Conservation (phyloP, 64 coral and sea anemone species). For the Stylophora pistillata region DNA sequence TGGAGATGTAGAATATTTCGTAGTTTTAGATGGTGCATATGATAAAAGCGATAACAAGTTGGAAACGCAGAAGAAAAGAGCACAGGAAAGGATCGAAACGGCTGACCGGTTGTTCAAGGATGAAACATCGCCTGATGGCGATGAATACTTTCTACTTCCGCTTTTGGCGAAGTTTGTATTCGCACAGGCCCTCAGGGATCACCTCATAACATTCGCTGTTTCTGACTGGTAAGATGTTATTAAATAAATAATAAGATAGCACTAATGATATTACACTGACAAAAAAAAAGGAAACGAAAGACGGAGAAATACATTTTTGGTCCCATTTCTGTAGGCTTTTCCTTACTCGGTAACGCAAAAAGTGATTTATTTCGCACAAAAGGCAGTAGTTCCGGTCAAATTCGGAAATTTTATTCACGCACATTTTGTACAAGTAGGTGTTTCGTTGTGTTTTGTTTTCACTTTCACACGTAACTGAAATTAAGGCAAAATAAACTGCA, state of each 20-base stretch:
- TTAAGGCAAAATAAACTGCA: too few species aligned
- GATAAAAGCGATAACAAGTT: slow-evolving; percentile 68
- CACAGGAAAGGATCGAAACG: slow-evolving; percentile 19
- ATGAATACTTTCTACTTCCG: slow-evolving; percentile 27
- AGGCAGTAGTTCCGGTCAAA: too few species aligned
- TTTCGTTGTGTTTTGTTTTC: too few species aligned
- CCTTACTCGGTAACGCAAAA: too few species aligned
- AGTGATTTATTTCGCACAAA: too few species aligned
- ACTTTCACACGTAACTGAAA: too few species aligned
- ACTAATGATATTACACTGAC: too few species aligned
- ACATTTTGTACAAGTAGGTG: too few species aligned
- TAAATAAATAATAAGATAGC: background rate
- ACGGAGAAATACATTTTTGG: too few species aligned
- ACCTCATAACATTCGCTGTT: slow-evolving; percentile 55
- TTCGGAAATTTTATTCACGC: too few species aligned
- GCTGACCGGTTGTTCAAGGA: slow-evolving; percentile 6
- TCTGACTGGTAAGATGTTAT: slow-evolving; percentile 66
- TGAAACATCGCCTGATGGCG: background rate
- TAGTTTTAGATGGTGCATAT: slow-evolving; percentile 66
- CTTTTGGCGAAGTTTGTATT: slow-evolving; percentile 49
- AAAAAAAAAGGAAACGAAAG: too few species aligned
- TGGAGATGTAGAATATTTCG: slow-evolving; percentile 44
- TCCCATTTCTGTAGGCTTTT: too few species aligned
- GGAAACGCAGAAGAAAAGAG: slow-evolving; percentile 26
- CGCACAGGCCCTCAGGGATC: slow-evolving; percentile 49